phyloP scores from a whole-genome alignment of 2,113 vertebrate species.

The Meles meles region DNA sequence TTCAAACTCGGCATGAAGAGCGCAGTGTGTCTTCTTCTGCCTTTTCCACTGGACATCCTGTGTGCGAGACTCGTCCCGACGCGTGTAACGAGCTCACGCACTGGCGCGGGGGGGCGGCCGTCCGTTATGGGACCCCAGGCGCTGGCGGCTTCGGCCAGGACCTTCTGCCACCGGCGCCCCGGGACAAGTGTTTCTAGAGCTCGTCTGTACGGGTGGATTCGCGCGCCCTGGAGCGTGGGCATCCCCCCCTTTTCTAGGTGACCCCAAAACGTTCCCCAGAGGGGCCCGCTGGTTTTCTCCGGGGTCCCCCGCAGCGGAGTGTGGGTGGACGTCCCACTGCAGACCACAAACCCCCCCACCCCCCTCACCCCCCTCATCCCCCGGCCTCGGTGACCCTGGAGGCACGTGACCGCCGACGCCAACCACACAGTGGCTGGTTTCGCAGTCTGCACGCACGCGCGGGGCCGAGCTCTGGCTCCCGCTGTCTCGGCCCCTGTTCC shows the following conservation, averaged over 20 bases:
- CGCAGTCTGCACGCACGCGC: neutral
- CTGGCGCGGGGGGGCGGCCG: neutral
- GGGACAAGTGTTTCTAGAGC: neutral
- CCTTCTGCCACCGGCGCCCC: neutral
- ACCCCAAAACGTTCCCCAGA: neutral
- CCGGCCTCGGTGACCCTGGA: neutral
- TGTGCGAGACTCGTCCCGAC: neutral
- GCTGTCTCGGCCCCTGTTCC: neutral
- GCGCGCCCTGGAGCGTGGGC: too few relatives aligned
- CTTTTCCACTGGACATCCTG: neutral
- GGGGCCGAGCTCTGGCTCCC: neutral
- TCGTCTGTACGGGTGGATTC: neutral
- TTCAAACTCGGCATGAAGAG: neutral
- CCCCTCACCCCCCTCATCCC: too few relatives aligned
- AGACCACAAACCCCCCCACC: too few relatives aligned
- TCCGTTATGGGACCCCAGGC: accelerated
- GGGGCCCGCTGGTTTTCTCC: neutral
- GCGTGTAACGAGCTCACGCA: neutral
- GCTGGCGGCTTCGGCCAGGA: neutral
- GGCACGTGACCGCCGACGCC: neutral
- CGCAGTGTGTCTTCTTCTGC: neutral
- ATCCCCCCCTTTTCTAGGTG: neutral
- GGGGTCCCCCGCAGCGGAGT: neutral
- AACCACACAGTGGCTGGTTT: accelerated
- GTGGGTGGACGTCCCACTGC: neutral